phyloP scores from a whole-genome alignment of 2,113 vertebrate genomes.

The Eleginops maclovinus region DNA sequence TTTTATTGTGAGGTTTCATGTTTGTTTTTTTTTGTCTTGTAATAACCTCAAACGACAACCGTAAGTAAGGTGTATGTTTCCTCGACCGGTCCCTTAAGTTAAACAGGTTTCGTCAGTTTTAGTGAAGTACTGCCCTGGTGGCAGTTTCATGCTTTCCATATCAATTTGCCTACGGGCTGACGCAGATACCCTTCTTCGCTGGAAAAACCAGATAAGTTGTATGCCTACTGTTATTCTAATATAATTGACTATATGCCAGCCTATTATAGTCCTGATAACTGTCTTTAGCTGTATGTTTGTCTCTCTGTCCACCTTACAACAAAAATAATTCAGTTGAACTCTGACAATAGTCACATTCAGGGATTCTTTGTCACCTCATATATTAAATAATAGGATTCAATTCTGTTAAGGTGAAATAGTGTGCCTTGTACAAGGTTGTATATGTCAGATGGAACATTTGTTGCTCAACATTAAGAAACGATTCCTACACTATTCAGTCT shows the following conservation, averaged over 20 bases:
- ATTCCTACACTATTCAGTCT: neutral
- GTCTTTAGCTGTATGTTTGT: neutral
- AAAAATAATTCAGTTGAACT: neutral
- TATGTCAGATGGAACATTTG: neutral
- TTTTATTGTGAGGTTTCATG: neutral
- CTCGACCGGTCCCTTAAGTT: conserved; percentile 6
- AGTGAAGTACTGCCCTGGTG: conserved; percentile 1
- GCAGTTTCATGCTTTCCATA: conserved; percentile 40
- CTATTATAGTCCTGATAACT: neutral
- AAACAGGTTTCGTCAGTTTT: conserved; percentile 78
- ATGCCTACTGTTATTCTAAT: neutral
- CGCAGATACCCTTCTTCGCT: neutral
- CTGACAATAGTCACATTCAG: neutral
- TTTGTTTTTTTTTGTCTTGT: neutral
- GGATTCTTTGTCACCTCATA: neutral
- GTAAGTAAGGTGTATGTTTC: conserved; percentile 39
- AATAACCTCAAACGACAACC: neutral
- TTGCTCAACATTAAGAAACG: too few relatives aligned
- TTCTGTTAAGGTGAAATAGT: neutral
- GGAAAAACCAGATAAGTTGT: neutral
- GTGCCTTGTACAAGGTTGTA: neutral
- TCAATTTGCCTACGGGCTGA: conserved; percentile 41
- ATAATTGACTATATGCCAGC: neutral
- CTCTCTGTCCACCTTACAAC: neutral
- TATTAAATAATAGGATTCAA: neutral